phyloP scores from a whole-genome alignment of 2,113 vertebrate genomes.

The Cephalopterus ornatus region DNA sequence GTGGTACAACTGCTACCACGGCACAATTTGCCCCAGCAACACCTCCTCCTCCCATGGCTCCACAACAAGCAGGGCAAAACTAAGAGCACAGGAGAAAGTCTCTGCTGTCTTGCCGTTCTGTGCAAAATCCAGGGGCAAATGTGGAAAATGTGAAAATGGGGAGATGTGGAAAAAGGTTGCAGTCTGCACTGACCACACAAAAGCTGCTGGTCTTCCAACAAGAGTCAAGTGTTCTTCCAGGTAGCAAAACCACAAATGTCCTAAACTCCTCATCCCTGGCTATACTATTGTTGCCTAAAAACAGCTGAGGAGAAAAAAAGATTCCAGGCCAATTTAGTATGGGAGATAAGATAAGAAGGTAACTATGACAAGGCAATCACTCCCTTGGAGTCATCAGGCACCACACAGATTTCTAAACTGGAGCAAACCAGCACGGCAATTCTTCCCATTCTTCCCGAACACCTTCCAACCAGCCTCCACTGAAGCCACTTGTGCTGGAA shows the following conservation, averaged over 20 bases:
- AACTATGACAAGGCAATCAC: not conserved
- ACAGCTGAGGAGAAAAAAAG: too few relatives aligned
- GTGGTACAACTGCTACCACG: not conserved
- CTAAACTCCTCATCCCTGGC: not conserved
- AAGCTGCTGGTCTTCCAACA: not conserved
- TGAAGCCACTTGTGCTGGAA: not conserved
- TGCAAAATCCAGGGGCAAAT: not conserved
- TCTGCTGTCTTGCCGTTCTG: not conserved
- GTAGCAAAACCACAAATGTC: not conserved
- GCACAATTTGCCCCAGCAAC: not conserved
- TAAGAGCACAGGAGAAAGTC: not conserved
- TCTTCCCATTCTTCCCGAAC: not conserved
- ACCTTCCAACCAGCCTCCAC: not conserved
- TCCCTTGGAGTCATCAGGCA: not conserved
- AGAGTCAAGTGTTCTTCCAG: not conserved
- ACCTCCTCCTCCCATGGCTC: not conserved
- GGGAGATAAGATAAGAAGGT: too few relatives aligned
- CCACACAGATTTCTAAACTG: not conserved
- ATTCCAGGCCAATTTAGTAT: too few relatives aligned
- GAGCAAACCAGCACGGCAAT: not conserved
- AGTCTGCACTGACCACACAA: not conserved
- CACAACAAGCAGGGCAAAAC: fast-evolving
- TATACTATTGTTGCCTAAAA: too few relatives aligned
- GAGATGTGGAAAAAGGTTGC: not conserved
- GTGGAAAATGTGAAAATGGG: too few relatives aligned